Percentiles rank a stretch among this genome's conserved stretches.
phyloP scores from a whole-genome alignment of 2,113 vertebrate species.

The Ceuthmochares aereus region DNA sequence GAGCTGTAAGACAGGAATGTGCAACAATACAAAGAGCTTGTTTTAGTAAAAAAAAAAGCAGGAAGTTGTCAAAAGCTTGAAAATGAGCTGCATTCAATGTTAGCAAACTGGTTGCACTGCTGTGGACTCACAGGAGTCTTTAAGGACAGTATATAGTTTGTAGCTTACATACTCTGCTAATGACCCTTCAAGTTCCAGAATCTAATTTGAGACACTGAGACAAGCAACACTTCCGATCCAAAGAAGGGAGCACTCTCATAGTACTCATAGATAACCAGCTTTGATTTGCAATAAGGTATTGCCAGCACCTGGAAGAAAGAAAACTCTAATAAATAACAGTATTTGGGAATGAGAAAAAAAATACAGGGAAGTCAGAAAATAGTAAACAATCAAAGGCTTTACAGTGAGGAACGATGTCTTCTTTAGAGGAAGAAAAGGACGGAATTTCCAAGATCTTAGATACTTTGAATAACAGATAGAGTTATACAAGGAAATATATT shows the following conservation, averaged over 20 bases:
- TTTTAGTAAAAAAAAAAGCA: neutral
- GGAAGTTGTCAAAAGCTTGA: neutral
- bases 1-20: neutral
- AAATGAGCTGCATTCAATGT: neutral
- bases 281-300: neutral
- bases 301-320: neutral
- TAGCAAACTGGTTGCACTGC: neutral
- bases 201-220: neutral
- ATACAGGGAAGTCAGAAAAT: neutral
- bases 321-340: neutral
- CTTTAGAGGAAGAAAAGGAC: neutral
- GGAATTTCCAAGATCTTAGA: neutral
- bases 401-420: neutral
- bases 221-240: neutral
- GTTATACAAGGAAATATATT: neutral
- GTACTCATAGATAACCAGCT: neutral
- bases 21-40: fast-evolving
- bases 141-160: neutral
- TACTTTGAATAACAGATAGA: neutral
- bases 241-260: neutral
- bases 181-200: neutral
- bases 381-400: neutral
- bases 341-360: neutral
- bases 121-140: neutral
- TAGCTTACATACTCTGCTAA: neutral